Evolutionary conservation across 2,888 invertebrate species (phyloP).

Genomic region (Drosophila mettleri): DNA sequence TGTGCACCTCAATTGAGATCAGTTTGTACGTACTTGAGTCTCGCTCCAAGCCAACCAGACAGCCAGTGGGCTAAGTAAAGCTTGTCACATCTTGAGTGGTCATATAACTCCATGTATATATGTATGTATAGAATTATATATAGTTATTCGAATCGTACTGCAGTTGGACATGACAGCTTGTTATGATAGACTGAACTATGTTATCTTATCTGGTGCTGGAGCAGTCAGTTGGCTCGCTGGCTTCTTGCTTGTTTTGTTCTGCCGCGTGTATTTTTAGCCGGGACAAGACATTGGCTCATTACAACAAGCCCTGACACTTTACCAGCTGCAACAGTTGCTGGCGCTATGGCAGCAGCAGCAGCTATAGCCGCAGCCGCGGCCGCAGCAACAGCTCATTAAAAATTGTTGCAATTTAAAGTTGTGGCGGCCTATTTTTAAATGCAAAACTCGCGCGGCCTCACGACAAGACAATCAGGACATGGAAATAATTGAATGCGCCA

Average conservation of each 20-base stretch:
- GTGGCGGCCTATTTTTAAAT: slow-evolving; percentile 76
- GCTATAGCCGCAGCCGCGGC: slow-evolving; percentile 22
- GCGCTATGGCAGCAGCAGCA: slow-evolving; percentile 42
- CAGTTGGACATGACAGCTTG: slow-evolving; percentile 42
- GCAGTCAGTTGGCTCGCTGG: slow-evolving; percentile 8
- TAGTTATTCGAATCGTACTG: slow-evolving; percentile 3
- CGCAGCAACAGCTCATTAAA: slow-evolving; percentile 63
- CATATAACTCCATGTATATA: background rate
- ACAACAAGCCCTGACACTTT: slow-evolving; percentile 72
- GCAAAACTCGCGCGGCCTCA: slow-evolving; percentile 74
- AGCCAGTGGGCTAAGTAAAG: background rate
- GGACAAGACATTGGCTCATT: slow-evolving; percentile 67
- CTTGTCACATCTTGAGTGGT: background rate
- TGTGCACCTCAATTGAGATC: background rate
- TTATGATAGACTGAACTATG: slow-evolving; percentile 22
- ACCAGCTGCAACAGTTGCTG: slow-evolving; percentile 45
- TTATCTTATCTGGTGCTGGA: slow-evolving; percentile 47
- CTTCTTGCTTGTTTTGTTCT: slow-evolving; percentile 9
- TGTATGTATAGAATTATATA: background rate
- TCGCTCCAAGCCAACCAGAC: background rate
- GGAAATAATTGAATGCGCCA: slow-evolving; percentile 80
- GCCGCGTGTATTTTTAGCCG: slow-evolving; percentile 53
- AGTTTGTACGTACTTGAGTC: background rate
- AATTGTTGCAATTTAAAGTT: slow-evolving; percentile 74
- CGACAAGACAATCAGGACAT: slow-evolving; percentile 81